Evolutionary conservation across 2,888 invertebrate genomes (phyloP), one percentile per base, ranked within the genome.

Genomic region (Aspidiotus destructor): DNA sequence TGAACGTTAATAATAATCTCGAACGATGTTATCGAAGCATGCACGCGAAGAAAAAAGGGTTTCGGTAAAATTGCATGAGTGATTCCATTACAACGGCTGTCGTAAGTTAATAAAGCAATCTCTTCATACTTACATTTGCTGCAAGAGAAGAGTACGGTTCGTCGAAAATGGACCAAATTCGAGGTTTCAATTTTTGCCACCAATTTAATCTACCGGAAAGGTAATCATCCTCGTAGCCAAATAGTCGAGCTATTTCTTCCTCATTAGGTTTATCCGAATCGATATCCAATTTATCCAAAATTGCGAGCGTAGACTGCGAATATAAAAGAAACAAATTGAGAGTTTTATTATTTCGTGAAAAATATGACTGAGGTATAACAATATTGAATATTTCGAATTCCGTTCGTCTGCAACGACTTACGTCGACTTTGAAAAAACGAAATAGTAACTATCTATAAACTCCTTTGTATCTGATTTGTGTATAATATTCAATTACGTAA

Each of bases 161-260:
- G 76, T 97, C 95, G 77, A 98, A 97, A 69, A 97, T 80, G 6
- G 95, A 89, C 95, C 95, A 96, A 63, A 96, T 85, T 77, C 87
- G 89, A 7, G 94, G 95, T 76, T 94, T 92, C 73, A 92, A 80
- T 72, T 87, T 83, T 80, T 95, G 95, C 96, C 96, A 97, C 72
- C 84, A 82, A 10, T 88, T 87, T 68, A 91, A 80, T 57, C 86
- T 86, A 7, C 91, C 92, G 60, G 85, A 83, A 73, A 86, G 82
- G 76, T 89, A 89, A 44, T 89, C 89, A 75, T 92, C 90, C 77
- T 92, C 89, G 78, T 88, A 88, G 11, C 92, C 94, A 78, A 97
- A 97, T 76, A 93, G 85, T 73, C 92, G 85, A 67, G 94, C 93
- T 71, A 94, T 86, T 77, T 95, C 93, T 76, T 95, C 94, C 73